Evolutionary conservation across 1,140 invertebrate genomes (phyloP).

Genomic region (Schmidtea mediterranea): DNA sequence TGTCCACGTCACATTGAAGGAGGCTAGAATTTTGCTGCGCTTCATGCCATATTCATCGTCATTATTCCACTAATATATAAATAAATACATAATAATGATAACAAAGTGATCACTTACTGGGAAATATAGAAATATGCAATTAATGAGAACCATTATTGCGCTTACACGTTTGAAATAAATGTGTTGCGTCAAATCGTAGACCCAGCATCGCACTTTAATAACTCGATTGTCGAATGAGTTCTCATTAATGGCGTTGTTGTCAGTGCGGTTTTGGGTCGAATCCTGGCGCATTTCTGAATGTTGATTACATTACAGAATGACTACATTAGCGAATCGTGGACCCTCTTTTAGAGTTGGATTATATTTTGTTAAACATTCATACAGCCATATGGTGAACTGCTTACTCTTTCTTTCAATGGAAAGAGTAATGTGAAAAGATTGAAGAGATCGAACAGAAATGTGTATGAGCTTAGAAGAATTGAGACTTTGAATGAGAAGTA

Average conservation of each 20-base stretch:
- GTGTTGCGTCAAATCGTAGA: constrained; percentile 92
- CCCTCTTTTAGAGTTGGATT: too few relatives aligned
- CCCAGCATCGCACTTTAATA: neutral
- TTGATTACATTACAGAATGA: too few relatives aligned
- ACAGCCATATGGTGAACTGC: too few relatives aligned
- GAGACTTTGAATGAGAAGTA: too few relatives aligned
- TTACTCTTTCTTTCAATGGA: neutral
- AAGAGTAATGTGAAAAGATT: neutral
- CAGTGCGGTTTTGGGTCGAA: too few relatives aligned
- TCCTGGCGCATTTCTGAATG: constrained; percentile 11
- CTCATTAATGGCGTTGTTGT: too few relatives aligned
- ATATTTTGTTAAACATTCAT: too few relatives aligned
- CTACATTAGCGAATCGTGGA: too few relatives aligned
- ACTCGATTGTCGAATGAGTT: neutral
- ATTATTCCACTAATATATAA: too few relatives aligned
- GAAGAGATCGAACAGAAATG: neutral
- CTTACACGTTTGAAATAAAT: constrained; percentile 77
- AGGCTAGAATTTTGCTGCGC: neutral
- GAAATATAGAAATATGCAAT: constrained; percentile 63
- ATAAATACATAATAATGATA: too few relatives aligned
- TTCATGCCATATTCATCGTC: too few relatives aligned
- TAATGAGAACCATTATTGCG: constrained; percentile 62
- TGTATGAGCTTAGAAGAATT: too few relatives aligned
- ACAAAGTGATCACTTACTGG: constrained; percentile 37
- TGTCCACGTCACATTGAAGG: neutral